Percentiles rank a stretch among this genome's conserved stretches.
These are phyloP conservation scores for Pseudochirops corinnae DNA, from an alignment of 2,797 vertebrate genomes.

Conservation along the genomic window DNA sequence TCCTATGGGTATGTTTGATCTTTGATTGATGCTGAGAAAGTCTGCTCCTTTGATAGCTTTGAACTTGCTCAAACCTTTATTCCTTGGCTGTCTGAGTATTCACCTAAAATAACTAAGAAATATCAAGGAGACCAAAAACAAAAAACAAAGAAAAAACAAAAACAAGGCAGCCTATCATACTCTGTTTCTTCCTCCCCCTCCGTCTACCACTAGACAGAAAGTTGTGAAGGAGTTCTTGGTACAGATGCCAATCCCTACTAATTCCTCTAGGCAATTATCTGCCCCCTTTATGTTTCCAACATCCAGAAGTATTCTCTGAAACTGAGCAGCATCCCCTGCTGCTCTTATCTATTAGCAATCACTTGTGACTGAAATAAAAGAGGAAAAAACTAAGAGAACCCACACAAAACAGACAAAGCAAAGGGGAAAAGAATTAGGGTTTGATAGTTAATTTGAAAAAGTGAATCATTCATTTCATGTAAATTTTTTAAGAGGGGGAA, in stretches of 20 bases:
- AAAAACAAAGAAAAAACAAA: not conserved
- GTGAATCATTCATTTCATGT: slow-evolving; percentile 1
- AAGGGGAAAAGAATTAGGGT: not conserved
- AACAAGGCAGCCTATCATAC: not conserved
- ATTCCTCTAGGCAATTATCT: not conserved
- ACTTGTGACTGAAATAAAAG: not conserved
- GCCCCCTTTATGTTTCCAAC: not conserved
- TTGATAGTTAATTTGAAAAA: not conserved
- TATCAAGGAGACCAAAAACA: not conserved
- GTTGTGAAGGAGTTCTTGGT: not conserved
- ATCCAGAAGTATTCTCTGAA: not conserved
- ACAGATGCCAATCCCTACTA: not conserved
- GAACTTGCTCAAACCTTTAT: not conserved
- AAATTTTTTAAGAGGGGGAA: not conserved
- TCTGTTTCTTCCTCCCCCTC: not conserved
- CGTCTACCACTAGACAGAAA: not conserved
- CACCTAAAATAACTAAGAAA: not conserved
- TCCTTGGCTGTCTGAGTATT: not conserved
- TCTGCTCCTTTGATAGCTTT: not conserved
- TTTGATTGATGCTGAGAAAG: not conserved
- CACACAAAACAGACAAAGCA: not conserved
- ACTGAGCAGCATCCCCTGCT: not conserved
- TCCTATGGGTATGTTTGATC: not conserved
- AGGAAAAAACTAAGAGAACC: not conserved
- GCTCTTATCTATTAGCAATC: slow-evolving; percentile 3